A percentile compares a stretch with the other conserved stretches of the same genome.
Conservation (phyloP, 1,140 invertebrate species). For the Micrasema longulum region DNA sequence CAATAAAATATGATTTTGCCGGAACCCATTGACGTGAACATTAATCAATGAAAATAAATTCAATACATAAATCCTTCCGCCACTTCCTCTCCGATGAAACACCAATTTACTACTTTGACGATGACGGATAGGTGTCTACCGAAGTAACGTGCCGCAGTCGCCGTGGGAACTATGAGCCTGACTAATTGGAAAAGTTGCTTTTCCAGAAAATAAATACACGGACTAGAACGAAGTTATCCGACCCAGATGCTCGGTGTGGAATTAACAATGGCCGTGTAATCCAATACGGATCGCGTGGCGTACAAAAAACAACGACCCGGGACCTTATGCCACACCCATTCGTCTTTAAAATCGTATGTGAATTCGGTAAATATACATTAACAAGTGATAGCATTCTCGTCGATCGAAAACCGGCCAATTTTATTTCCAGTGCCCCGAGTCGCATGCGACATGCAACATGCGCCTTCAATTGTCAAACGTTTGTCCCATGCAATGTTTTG, state of each 20-base stretch:
- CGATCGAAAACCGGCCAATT: too few relatives aligned
- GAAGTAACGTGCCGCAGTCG: slow-evolving; percentile 2
- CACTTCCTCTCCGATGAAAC: slow-evolving; percentile 21
- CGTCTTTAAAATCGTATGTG: too few relatives aligned
- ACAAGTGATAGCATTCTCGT: too few relatives aligned
- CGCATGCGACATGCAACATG: too few relatives aligned
- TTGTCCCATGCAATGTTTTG: too few relatives aligned
- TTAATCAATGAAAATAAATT: slow-evolving; percentile 28
- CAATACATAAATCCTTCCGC: slow-evolving; percentile 8
- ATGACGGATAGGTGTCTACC: slow-evolving; percentile 29
- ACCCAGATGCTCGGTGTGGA: slow-evolving; percentile 14
- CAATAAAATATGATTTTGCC: too few relatives aligned
- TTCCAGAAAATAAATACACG: slow-evolving; percentile 44
- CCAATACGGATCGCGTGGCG: slow-evolving; percentile 21
- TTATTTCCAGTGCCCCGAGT: too few relatives aligned
- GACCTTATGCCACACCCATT: too few relatives aligned
- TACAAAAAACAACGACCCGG: too few relatives aligned
- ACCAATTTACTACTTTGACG: slow-evolving; percentile 23
- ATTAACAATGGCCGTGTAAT: slow-evolving; percentile 20
- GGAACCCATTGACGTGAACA: too few relatives aligned
- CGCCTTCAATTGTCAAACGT: too few relatives aligned
- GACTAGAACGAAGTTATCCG: slow-evolving; percentile 32
- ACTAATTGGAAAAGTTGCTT: slow-evolving; percentile 51
- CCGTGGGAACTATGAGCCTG: slow-evolving; percentile 43
- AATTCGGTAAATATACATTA: too few relatives aligned